Conservation (phyloP, 1,140 invertebrate species). For the Musca domestica region DNA sequence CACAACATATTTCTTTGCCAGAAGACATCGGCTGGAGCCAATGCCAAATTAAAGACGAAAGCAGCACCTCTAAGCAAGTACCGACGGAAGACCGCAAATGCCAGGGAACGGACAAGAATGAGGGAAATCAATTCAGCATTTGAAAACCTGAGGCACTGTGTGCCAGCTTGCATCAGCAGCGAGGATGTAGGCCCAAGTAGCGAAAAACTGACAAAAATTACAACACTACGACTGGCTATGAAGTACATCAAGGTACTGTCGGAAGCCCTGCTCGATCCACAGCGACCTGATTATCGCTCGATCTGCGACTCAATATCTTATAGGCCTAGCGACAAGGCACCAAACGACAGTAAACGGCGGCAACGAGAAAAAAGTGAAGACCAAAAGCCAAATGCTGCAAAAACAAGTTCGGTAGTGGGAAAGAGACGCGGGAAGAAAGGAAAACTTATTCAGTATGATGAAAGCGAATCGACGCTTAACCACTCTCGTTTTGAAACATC, state of each 20-base stretch:
- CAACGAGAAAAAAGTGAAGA: slow-evolving; percentile 9
- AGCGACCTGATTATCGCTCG: slow-evolving; percentile 35
- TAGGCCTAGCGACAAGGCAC: slow-evolving; percentile 30
- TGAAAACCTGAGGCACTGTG: slow-evolving; percentile 71
- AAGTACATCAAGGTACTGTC: slow-evolving; percentile 77
- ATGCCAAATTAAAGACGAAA: slow-evolving; percentile 60
- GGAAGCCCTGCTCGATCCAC: slow-evolving; percentile 50
- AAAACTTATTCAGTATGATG: not conserved
- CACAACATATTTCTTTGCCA: not conserved
- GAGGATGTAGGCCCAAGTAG: slow-evolving; percentile 54
- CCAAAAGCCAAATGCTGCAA: slow-evolving; percentile 25
- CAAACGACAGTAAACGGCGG: slow-evolving; percentile 27
- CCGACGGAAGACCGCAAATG: slow-evolving; percentile 84
- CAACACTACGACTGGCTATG: slow-evolving; percentile 81
- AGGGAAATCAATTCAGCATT: slow-evolving; percentile 86
- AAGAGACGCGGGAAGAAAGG: slow-evolving; percentile 27
- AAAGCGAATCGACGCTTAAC: not conserved
- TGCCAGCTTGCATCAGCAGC: slow-evolving; percentile 61
- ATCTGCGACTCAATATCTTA: slow-evolving; percentile 37
- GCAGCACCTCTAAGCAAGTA: slow-evolving; percentile 86
- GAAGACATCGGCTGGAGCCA: not conserved
- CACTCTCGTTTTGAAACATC: not conserved
- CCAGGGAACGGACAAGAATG: slow-evolving; percentile 81
- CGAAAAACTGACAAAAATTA: slow-evolving; percentile 85
- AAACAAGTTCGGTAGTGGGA: slow-evolving; percentile 19